A percentile compares a stretch with the other conserved stretches of the same genome.
phyloP scores from a whole-genome alignment of 2,113 vertebrate species.

The Neolamprologus falcicula region DNA sequence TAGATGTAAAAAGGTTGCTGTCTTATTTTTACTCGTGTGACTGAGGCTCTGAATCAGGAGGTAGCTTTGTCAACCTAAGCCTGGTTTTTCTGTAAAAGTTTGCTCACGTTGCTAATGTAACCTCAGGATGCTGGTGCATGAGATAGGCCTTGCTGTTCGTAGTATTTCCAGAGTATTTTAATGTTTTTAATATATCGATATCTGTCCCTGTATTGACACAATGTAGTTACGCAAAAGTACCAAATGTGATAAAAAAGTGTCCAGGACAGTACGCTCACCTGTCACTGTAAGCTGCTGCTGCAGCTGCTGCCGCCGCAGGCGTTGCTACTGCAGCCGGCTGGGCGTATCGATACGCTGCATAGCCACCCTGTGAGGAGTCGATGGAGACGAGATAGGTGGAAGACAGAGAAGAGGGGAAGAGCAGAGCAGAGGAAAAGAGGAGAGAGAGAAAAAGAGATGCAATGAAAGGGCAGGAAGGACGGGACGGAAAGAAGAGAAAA shows the following conservation, averaged over 20 bases:
- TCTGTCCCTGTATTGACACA: background rate
- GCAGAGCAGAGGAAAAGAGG: background rate
- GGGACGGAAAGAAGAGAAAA: conserved; percentile 8
- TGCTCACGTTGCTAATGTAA: background rate
- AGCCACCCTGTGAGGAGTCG: conserved; percentile 82
- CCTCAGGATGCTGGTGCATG: background rate
- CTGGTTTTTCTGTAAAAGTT: background rate
- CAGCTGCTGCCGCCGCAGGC: conserved; percentile 87
- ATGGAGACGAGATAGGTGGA: conserved; percentile 8
- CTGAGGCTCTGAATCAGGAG: background rate
- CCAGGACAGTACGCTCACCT: conserved; percentile 69
- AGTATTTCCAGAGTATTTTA: background rate
- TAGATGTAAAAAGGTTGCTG: background rate
- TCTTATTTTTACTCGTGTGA: background rate
- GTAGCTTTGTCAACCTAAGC: background rate
- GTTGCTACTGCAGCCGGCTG: conserved; percentile 95
- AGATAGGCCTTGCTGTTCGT: background rate
- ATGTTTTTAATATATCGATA: background rate
- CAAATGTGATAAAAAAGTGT: background rate
- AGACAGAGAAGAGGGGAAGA: background rate
- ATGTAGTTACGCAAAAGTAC: background rate
- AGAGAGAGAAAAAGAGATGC: background rate
- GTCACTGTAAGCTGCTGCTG: conserved; percentile 88
- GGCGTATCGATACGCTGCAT: conserved; percentile 97
- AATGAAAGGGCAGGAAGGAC: background rate